phyloP scores from a whole-genome alignment of 1,140 invertebrate genomes.

The Zaprionus africanus region DNA sequence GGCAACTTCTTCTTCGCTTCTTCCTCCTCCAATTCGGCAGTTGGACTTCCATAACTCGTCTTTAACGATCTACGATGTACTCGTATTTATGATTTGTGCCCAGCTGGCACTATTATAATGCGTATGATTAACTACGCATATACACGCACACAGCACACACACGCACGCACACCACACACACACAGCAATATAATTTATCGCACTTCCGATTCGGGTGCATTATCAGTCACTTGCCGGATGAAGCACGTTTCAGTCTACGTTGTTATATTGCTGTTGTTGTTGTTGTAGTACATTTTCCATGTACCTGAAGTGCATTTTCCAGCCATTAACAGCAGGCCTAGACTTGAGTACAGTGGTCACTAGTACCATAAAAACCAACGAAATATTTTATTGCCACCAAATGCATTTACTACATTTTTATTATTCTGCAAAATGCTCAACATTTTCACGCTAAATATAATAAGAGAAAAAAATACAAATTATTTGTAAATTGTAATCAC shows the following conservation, averaged over 20 bases:
- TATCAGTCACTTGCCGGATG: constrained; percentile 69
- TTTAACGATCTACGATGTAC: constrained; percentile 60
- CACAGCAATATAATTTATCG: constrained; percentile 38
- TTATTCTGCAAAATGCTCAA: no score
- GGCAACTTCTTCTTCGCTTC: neutral
- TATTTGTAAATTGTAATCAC: no score
- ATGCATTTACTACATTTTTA: no score
- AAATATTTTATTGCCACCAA: neutral
- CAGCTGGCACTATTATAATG: constrained; percentile 15
- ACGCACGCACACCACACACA: constrained; percentile 41
- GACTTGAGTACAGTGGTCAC: neutral
- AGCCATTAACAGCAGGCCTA: neutral
- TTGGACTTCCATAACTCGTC: constrained; percentile 71
- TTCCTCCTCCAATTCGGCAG: constrained; percentile 47
- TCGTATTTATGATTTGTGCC: constrained; percentile 73
- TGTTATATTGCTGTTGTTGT: constrained; percentile 1
- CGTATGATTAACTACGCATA: constrained; percentile 65
- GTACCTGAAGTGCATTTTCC: constrained; percentile 16
- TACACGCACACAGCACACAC: constrained; percentile 57
- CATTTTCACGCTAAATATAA: no score
- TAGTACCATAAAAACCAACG: neutral
- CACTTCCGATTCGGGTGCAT: constrained; percentile 57
- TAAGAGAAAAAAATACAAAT: no score
- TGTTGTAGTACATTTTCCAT: constrained; percentile 5
- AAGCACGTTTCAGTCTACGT: constrained; percentile 29